Evolutionary conservation across 2,888 invertebrate species (phyloP), one percentile per base, ranked within the genome.

Genomic region (Lepidocyrtoides sp.): DNA sequence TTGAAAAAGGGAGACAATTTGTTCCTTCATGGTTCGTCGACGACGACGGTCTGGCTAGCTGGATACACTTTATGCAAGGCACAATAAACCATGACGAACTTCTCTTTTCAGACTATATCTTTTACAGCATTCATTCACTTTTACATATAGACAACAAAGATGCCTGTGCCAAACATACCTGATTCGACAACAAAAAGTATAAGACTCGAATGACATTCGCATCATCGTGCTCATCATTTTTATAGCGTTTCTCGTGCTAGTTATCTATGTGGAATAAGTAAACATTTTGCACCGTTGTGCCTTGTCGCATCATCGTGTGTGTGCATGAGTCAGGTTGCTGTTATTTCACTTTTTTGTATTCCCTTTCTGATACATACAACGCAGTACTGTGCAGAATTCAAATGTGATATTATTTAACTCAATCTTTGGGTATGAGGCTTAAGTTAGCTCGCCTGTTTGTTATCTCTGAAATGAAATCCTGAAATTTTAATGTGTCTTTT

Each of bases 61-160:
- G 86, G 57, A 86, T 86, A 60, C 60, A 77, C 63, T 57, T 86
- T n/a, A 82, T 20, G 48, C 77, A 57, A 26, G 29, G 44, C 77
- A 87, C 87, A 87, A 79, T 87, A 87, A 87, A 87, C 87, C 87
- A 69, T 89, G 88, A 89, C 82, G 72, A 82, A 88, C 51, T 63
- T 85, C 44, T 26, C 23, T 23, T 23, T 57, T 57, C 26, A 57
- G 23, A 57, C 36, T 36, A 23, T 57, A 57, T 5, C 32, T 66
- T 66, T 29, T 29, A 66, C 29, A n/a, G 84, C 17, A 72, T 85
- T 51, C 57, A 57, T 57, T 60, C 23, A 26, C 12, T n/a, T n/a
- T n/a, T n/a, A 36, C 36, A 36, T 7, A 36, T 4, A 36, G 7
- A 36, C 36, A 36, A 2, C 36, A 36, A n/a, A n/a, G n/a, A 26